Percentiles rank a stretch among this genome's conserved stretches.
Conservation (phyloP, 2,797 vertebrate species). For the Lacerta viridis region DNA sequence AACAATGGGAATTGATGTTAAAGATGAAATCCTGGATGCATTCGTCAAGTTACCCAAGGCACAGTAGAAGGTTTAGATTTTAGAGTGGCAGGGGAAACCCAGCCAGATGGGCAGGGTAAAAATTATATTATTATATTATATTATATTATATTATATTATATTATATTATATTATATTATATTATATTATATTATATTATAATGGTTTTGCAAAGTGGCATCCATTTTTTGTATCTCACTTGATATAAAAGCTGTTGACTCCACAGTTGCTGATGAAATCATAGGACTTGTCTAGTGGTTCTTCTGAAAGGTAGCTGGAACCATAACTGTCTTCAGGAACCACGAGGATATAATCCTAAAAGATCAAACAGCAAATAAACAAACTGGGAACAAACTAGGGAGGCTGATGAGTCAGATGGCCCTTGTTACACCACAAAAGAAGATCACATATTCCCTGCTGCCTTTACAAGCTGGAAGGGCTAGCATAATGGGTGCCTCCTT, state of each 20-base stretch:
- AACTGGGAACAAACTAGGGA: too few species aligned
- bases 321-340: constrained; percentile 90
- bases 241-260: constrained; percentile 91
- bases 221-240: constrained; percentile 80
- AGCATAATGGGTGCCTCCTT: too few species aligned
- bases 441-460: too few species aligned
- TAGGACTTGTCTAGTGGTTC: constrained; percentile 95
- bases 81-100: too few species aligned
- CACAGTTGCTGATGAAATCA: constrained; percentile 95
- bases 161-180: too few species aligned
- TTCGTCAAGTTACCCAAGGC: not conserved
- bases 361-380: not conserved
- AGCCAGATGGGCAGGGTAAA: too few species aligned
- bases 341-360: constrained; percentile 91
- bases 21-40: not conserved
- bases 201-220: not conserved
- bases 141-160: too few species aligned
- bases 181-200: too few species aligned
- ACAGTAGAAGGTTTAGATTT: not conserved
- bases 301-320: constrained; percentile 88
- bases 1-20: not conserved
- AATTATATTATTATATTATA: too few species aligned
- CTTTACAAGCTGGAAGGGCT: too few species aligned
- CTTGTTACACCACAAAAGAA: too few species aligned
- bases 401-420: too few species aligned